Base-by-base conservation (phyloP, 2,113 vertebrate species). In the Dasyprocta punctata region DNA sequence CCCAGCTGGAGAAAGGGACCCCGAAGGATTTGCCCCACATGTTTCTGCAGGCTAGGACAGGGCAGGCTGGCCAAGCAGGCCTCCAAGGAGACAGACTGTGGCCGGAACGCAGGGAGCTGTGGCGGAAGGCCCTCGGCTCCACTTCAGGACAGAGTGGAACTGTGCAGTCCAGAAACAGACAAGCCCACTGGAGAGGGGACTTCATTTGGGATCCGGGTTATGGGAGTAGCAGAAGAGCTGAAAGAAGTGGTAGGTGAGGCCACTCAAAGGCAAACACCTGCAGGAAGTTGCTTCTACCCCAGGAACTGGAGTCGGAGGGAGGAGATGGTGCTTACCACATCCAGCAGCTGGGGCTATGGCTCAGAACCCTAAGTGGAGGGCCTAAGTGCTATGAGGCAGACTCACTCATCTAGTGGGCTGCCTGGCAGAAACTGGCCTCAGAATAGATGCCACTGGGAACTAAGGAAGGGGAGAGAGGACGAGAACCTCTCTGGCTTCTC, bases 1-100 rank as follows among this genome's bases (percentile, higher is more conserved):
- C 92, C 87, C 92, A 78, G 95, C 93, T 47, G 82, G 75, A 86
- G 47, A 94, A 82, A 20, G 82, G 87, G 94, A 89, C 94, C 95
- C 75, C 0, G 0, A 65, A 93, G 90, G 84, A 77, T 92, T 83
- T 87, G 92, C 61, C 56, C 84, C 94, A 93, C 92, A 94, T 95
- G 89, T 93, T 67, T 84, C 93, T 56, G 17, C 49, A 52, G 86
- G 54, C 85, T 77, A 47, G 82, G 10, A 78, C 81, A 56, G 86
- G 77, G 3, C 36, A 61, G 69, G 47, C 89, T 78, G 88, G 78
- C 26, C 6, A 13, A 71, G 65, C 38, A 89, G 71, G 92, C 65
- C 22, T 16, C 54, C 3, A 13, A 58, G 30, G 38, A 91, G 73
- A 61, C n/a, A 63, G 60, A 49, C 54, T 22, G 33, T 63, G 81